Base-by-base conservation (phyloP, 92 coral and sea anemone species). In the Ricordea florida region DNA sequence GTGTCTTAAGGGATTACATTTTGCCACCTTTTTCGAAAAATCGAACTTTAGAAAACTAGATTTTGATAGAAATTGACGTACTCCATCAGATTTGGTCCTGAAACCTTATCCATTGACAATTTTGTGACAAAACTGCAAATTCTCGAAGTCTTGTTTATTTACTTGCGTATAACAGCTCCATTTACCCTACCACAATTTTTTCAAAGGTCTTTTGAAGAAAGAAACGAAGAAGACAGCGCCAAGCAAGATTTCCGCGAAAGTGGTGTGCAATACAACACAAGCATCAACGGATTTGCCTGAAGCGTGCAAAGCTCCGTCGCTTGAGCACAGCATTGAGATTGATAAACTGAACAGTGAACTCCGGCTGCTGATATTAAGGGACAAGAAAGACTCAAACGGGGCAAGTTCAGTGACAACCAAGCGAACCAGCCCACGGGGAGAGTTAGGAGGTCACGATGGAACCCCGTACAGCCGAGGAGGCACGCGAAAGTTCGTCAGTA, bases 271-370 rank as follows among this genome's bases (percentile, higher is more conserved):
- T n/a, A n/a, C n/a, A n/a, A 53, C 21, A 11, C 64, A 70, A 26
- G 66, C 38, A 41, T 16, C 15, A 6, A 60, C 66, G 61, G 38
- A n/a, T n/a, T n/a, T n/a, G n/a, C n/a, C n/a, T n/a, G n/a, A 14
- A 30, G 30, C 59, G 0, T 29, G 56, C 0, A 34, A 60, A 16
- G 44, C 80, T 13, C 63, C 68, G 23, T 57, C 70, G 8, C 57
- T 38, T 1, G 80, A 57, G 28, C 20, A 29, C 16, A 25, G 34
- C 5, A 58, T 57, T 44, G 85, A 33, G 62, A 59, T 69, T 6
- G 32, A 27, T 14, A 17, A 58, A 36, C 63, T 78, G 34, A 66
- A 78, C 60, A 53, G 69, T 10, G 84, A 78, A 44, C 78, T 78
- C 1, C 57, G 67, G 10, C 66, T 66, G 40, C 84, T 78, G 23